Percentiles rank a stretch among this genome's conserved stretches.
Evolutionary conservation across 2,888 invertebrate genomes (phyloP).

Genomic region (Sinopyrophorus schimmeli): DNA sequence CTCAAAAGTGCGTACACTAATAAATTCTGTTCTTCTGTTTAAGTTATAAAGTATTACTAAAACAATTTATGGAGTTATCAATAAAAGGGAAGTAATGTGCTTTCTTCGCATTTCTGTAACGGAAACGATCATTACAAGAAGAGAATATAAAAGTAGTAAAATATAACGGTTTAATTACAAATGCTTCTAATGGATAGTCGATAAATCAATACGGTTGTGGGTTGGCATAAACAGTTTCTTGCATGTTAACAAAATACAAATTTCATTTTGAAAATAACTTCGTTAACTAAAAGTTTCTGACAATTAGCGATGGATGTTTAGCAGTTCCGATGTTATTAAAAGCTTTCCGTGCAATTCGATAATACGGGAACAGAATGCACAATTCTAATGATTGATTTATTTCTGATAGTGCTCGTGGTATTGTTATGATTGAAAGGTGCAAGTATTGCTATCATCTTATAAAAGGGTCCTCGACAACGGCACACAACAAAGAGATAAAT

Average conservation of each 20-base stretch:
- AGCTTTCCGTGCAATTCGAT: too few species aligned
- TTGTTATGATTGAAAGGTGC: constrained; percentile 33
- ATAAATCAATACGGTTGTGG: constrained; percentile 21
- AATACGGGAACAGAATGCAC: too few species aligned
- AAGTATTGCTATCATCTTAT: constrained; percentile 16
- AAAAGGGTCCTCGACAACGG: constrained; percentile 13
- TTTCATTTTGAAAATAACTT: constrained; percentile 16
- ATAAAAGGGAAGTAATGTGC: constrained; percentile 15
- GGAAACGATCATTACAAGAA: constrained; percentile 15
- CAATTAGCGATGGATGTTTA: constrained; percentile 8
- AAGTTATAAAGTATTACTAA: too few species aligned
- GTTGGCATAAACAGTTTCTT: constrained; percentile 10
- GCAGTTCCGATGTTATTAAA: too few species aligned
- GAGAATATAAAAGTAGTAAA: constrained; percentile 1
- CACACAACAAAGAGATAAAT: constrained; percentile 31
- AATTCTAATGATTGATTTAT: constrained; percentile 20
- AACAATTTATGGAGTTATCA: too few species aligned
- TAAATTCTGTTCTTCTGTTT: too few species aligned
- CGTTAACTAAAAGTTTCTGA: constrained; percentile 6
- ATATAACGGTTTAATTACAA: constrained; percentile 24
- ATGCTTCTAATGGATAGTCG: constrained; percentile 23
- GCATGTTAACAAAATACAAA: constrained; percentile 16
- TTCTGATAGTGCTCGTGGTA: constrained; percentile 30
- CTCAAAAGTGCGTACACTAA: too few species aligned
- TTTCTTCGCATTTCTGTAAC: constrained; percentile 15